A percentile compares a stretch with the other conserved stretches of the same genome.
Evolutionary conservation across 2,113 vertebrate species (phyloP).

Genomic region (Festucalex cinctus): DNA sequence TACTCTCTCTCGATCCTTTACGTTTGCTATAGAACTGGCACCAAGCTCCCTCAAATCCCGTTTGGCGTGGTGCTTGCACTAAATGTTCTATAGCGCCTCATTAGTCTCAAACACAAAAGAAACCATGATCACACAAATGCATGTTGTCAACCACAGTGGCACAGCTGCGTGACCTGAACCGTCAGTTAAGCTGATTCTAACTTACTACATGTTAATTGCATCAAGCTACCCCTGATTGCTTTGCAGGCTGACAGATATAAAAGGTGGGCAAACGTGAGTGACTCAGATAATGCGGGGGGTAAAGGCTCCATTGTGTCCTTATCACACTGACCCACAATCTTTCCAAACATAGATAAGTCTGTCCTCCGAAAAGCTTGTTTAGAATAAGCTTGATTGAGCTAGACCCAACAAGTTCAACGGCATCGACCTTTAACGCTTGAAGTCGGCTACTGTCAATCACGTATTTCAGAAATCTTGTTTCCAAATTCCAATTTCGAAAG

Average conservation of each 20-base stretch:
- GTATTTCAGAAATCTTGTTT: not conserved
- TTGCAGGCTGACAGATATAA: constrained; percentile 1
- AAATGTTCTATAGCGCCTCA: constrained; percentile 53
- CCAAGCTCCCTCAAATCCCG: constrained; percentile 28
- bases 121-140: constrained; percentile 16
- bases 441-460: not conserved
- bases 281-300: constrained; percentile 29
- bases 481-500: not conserved
- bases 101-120: constrained; percentile 42
- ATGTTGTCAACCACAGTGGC: not conserved
- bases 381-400: not conserved
- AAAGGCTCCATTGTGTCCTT: constrained; percentile 31
- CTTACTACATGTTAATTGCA: constrained; percentile 21
- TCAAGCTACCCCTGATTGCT: constrained; percentile 12
- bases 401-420: not conserved
- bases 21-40: constrained; percentile 26
- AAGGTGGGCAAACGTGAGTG: constrained; percentile 31
- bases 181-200: constrained; percentile 8
- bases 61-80: constrained; percentile 45
- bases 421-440: not conserved
- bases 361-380: not conserved
- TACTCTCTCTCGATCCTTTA: constrained; percentile 27
- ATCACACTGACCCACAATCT: constrained; percentile 7
- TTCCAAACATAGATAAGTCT: constrained; percentile 7
- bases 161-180: constrained; percentile 8